phyloP scores from a whole-genome alignment of 2,888 invertebrate genomes.

The Julus scanicus region DNA sequence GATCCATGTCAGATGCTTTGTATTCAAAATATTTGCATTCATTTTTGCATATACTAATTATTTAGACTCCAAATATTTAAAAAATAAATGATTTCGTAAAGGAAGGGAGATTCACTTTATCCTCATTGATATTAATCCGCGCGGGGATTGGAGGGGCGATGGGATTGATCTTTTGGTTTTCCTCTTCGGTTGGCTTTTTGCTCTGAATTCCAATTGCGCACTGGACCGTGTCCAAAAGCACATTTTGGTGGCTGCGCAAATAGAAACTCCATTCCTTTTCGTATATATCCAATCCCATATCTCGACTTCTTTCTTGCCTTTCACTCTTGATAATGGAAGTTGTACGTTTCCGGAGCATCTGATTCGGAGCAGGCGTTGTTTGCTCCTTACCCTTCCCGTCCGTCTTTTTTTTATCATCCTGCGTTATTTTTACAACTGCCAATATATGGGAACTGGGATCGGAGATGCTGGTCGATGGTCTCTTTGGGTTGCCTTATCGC shows the following conservation, averaged over 20 bases:
- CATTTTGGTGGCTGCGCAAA: conserved; percentile 43
- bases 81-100: background rate
- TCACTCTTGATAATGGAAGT: conserved; percentile 2
- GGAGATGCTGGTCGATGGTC: conserved; percentile 50
- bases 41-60: background rate
- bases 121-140: conserved; percentile 25
- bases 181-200: conserved; percentile 31
- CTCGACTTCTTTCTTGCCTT: background rate
- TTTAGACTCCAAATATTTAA: background rate
- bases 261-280: conserved; percentile 16
- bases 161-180: conserved; percentile 49
- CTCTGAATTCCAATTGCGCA: conserved; percentile 46
- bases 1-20: too few relatives aligned
- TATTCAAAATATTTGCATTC: too few relatives aligned
- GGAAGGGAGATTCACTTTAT: background rate
- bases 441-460: background rate
- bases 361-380: background rate
- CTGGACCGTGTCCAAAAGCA: conserved; percentile 46
- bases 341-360: background rate
- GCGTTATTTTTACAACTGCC: conserved; percentile 48
- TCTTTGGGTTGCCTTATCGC: background rate
- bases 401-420: background rate
- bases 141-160: background rate
- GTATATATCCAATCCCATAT: background rate
- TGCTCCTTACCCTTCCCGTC: conserved; percentile 15